Percentiles rank a stretch among this genome's conserved stretches.
phyloP scores from a whole-genome alignment of 2,797 vertebrate species.

The Mus minutoides region DNA sequence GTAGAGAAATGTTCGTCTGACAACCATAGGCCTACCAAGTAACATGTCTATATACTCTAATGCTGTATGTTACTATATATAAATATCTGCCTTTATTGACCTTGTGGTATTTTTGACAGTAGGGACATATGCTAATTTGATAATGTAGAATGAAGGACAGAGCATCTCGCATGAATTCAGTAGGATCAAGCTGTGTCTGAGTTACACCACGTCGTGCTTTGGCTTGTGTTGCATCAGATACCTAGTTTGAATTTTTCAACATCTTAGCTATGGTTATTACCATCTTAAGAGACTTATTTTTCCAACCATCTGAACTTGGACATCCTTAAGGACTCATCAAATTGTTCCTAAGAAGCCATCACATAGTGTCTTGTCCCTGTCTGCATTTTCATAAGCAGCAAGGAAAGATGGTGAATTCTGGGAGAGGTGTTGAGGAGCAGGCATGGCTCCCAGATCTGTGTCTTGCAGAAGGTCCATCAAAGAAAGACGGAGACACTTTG shows the following conservation, averaged over 20 bases:
- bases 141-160: constrained; percentile 35
- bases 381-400: neutral
- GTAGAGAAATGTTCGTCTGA: neutral
- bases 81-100: neutral
- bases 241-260: constrained; percentile 39
- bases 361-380: neutral
- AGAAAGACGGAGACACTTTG: neutral
- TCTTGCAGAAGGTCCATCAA: neutral
- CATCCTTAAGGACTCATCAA: neutral
- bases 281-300: neutral
- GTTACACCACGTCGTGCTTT: neutral
- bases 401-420: neutral
- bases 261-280: neutral
- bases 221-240: constrained; percentile 18
- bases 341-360: neutral
- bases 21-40: neutral
- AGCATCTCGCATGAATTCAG: neutral
- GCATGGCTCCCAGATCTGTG: neutral
- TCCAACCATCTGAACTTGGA: neutral
- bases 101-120: neutral
- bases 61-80: neutral
- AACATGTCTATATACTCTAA: constrained; percentile 10
- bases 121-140: constrained; percentile 29
- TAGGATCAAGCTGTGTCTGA: neutral
- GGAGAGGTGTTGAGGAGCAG: neutral